phyloP scores from a whole-genome alignment of 1,140 invertebrate genomes.

The Apis dorsata region DNA sequence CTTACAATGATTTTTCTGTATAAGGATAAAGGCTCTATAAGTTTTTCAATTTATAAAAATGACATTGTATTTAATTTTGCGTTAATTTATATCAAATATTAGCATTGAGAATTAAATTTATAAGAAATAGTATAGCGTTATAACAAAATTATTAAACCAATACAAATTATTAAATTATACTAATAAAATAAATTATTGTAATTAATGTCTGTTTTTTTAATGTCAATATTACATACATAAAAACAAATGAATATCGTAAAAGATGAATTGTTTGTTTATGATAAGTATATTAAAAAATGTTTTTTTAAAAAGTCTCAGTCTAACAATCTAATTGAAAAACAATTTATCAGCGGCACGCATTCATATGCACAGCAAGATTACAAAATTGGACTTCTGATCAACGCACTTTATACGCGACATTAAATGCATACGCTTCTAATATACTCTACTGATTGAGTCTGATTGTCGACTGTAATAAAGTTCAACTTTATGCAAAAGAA shows the following conservation, averaged over 20 bases:
- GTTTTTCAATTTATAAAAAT: constrained; percentile 47
- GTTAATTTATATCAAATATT: neutral
- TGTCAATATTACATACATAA: no score
- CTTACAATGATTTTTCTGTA: constrained; percentile 41
- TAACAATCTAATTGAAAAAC: constrained; percentile 29
- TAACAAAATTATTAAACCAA: constrained; percentile 29
- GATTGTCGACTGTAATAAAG: constrained; percentile 42
- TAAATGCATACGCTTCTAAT: constrained; percentile 48
- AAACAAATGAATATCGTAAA: neutral
- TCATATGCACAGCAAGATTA: constrained; percentile 45
- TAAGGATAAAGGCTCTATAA: constrained; percentile 47
- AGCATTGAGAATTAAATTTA: neutral
- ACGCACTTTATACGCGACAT: constrained; percentile 37
- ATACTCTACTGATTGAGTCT: constrained; percentile 37
- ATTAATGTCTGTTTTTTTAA: neutral
- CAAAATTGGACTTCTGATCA: constrained; percentile 48
- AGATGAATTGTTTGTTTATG: neutral
- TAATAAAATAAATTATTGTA: neutral
- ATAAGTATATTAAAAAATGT: neutral
- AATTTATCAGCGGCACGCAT: constrained; percentile 36
- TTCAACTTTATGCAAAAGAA: constrained; percentile 39
- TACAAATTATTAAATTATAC: neutral
- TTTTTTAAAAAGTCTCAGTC: constrained; percentile 28
- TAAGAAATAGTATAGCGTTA: neutral
- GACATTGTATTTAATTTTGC: constrained; percentile 1